Evolutionary conservation across 2,888 invertebrate genomes (phyloP), one percentile per base, ranked within the genome.

Genomic region (Lepidochitona cinerea): DNA sequence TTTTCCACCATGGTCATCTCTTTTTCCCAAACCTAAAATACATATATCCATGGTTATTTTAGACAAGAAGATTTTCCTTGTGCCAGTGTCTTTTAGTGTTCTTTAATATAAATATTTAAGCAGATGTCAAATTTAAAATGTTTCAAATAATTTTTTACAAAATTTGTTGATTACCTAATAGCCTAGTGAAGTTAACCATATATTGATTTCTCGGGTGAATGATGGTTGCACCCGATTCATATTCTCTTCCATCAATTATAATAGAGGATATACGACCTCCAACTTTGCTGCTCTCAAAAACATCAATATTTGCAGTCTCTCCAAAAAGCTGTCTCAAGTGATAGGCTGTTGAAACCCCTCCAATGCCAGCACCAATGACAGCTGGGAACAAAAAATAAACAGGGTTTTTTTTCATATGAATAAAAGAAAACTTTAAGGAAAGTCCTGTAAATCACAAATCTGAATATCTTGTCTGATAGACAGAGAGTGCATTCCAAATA

Each of bases 351-450:
- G 93, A 91, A 1, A 93, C 92, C 33, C 94, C 94, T 52, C 94
- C 93, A 66, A 94, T 92, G 7, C 94, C 94, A 65, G 92, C 93
- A 23, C 94, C 94, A 75, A 94, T 89, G 37, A 94, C 92, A 37
- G 92, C 94, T 93, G 84, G 37, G 84, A 88, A 18, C 54, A 68
- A 66, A 73, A 71, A 41, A 41, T 9, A 18, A 41, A 18, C 9
- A 41, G 9, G 18, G 9, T 12, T 12, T 41, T 12, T 41, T 41
- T 12, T 41, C 9, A 41, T 18, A 41, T 41, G 41, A 12, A 9
- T 41, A 41, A 12, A 49, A 49, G 4, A 49, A 49, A 23, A 49
- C n/a, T n/a, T n/a, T n/a, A n/a, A n/a, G n/a, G n/a, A n/a, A n/a
- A n/a, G n/a, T n/a, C n/a, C n/a, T n/a, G n/a, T n/a, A n/a, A n/a